Percentiles rank a stretch among this genome's conserved stretches.
phyloP scores from a whole-genome alignment of 1,140 invertebrate species.

The Zaprionus vittiger region DNA sequence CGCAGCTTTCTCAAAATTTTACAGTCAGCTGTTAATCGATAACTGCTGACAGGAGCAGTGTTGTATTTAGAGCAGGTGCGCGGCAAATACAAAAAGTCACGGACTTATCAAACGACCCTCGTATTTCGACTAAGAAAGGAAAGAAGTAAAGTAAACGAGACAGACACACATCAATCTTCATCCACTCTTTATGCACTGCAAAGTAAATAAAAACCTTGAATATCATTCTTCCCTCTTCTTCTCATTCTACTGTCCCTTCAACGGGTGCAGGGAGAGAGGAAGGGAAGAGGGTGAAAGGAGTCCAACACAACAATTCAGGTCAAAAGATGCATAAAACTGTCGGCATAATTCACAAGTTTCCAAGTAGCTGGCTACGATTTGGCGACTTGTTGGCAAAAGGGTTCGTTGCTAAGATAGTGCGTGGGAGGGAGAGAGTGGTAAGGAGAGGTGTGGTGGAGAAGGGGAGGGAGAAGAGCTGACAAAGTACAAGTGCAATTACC shows the following conservation, averaged over 20 bases:
- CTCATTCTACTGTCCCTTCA: background rate
- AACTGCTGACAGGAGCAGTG: too few species aligned
- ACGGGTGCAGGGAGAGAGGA: too few species aligned
- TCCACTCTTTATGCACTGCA: conserved; percentile 6
- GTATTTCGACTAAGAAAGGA: background rate
- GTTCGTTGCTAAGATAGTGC: background rate
- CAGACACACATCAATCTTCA: conserved; percentile 37
- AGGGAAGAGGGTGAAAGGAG: background rate
- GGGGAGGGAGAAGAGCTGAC: background rate
- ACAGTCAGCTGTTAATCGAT: too few species aligned
- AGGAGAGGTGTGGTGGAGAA: background rate
- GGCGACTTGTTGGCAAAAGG: conserved; percentile 21
- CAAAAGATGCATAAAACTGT: conserved; percentile 58
- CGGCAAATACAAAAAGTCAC: too few species aligned
- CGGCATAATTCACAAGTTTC: conserved; percentile 58
- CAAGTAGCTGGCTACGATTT: conserved; percentile 45
- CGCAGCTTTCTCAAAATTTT: too few species aligned
- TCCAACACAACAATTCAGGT: conserved; percentile 31
- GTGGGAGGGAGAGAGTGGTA: background rate
- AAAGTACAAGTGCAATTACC: conserved; percentile 65
- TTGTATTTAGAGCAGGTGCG: too few species aligned
- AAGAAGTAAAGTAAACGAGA: conserved; percentile 1
- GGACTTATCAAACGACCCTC: too few species aligned
- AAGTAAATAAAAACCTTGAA: conserved; percentile 23
- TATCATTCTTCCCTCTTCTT: background rate